Evolutionary conservation across 2,888 invertebrate genomes (phyloP).

Genomic region (Eupithecia inturbata): DNA sequence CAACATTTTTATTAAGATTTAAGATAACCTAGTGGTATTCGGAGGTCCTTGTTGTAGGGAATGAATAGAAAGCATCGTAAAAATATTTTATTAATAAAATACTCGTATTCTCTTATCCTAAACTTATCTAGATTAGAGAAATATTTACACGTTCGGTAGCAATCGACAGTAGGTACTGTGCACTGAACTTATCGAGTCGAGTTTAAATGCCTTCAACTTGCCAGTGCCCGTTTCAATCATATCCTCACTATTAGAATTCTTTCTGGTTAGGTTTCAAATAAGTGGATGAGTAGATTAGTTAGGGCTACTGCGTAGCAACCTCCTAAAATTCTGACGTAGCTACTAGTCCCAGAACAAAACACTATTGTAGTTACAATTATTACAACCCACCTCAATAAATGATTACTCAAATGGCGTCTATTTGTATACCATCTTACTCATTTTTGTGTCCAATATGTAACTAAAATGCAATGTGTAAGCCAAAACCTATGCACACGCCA

Average conservation of each 20-base stretch:
- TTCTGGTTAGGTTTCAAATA: not conserved
- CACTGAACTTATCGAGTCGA: conserved; percentile 39
- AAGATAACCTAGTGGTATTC: not conserved
- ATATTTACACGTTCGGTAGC: conserved; percentile 76
- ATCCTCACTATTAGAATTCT: not conserved
- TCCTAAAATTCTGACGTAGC: not conserved
- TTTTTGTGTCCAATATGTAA: conserved; percentile 25
- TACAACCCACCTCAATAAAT: conserved; percentile 22
- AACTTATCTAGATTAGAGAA: conserved; percentile 63
- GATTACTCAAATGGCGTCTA: not conserved
- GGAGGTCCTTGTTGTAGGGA: not conserved
- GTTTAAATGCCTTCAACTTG: conserved; percentile 60
- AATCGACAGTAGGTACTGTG: conserved; percentile 44
- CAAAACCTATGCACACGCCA: not conserved
- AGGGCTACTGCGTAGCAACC: not conserved
- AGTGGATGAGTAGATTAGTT: not conserved
- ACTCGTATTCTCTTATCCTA: conserved; percentile 62
- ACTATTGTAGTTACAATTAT: conserved; percentile 9
- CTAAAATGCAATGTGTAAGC: conserved; percentile 1
- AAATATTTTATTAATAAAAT: conserved; percentile 59
- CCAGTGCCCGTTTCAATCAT: not conserved
- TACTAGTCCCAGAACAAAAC: conserved; percentile 42
- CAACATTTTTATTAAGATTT: not conserved
- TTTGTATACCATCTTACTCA: not conserved
- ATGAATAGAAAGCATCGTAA: conserved; percentile 41